These are phyloP conservation scores for Ostrea denselamellosa DNA, from an alignment of 1,140 invertebrate species.

Conservation along the genomic window DNA sequence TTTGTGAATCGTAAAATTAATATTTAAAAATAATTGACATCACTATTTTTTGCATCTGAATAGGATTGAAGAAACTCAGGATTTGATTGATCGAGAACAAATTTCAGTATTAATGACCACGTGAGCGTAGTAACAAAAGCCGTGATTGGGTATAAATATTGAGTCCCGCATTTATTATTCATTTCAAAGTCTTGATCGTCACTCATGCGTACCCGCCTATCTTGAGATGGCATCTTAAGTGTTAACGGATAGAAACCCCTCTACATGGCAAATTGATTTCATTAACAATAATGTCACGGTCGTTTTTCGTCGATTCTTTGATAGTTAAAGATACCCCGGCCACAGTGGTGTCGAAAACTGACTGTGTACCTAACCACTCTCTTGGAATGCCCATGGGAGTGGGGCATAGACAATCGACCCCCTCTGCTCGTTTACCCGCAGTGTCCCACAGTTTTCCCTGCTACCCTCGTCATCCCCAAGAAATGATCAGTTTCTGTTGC, in stretches of 20 bases:
- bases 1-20: constrained; percentile 56
- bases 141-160: constrained; percentile 55
- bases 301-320: constrained; percentile 66
- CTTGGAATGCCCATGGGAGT: constrained; percentile 19
- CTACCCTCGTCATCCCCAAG: constrained; percentile 65
- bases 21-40: constrained; percentile 58
- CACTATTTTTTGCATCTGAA: constrained; percentile 53
- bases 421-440: constrained; percentile 14
- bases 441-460: constrained; percentile 62
- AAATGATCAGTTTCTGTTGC: constrained; percentile 67
- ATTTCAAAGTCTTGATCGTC: constrained; percentile 42
- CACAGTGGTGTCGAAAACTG: constrained; percentile 36
- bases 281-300: constrained; percentile 61
- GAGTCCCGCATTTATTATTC: constrained; percentile 50
- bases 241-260: constrained; percentile 31
- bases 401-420: constrained; percentile 32
- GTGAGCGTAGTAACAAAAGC: constrained; percentile 57
- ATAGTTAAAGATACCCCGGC: constrained; percentile 60
- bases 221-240: constrained; percentile 29
- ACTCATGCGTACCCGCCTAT: constrained; percentile 49
- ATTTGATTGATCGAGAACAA: constrained; percentile 55
- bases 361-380: not conserved
- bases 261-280: constrained; percentile 16
- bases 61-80: constrained; percentile 37
- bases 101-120: constrained; percentile 56